Evolutionary conservation across 2,888 invertebrate species (phyloP).

Genomic region (Rapana venosa): DNA sequence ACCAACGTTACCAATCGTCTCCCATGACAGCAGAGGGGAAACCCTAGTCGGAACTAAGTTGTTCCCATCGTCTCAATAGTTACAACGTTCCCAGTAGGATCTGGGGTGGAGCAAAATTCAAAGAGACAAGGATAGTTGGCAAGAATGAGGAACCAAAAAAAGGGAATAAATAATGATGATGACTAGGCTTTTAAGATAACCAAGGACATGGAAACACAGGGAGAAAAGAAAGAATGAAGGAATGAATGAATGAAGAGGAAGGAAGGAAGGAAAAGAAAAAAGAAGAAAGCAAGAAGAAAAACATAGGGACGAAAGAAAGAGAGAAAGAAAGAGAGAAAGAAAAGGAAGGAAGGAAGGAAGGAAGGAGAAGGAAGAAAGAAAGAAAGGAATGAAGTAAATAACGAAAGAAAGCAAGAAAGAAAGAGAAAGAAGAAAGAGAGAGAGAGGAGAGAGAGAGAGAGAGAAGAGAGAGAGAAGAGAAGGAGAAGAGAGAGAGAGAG

Average conservation of each 20-base stretch:
- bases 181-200: too few species aligned
- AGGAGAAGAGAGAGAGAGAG: background rate
- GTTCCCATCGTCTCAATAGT: too few species aligned
- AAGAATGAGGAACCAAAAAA: too few species aligned
- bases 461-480: background rate
- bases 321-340: background rate
- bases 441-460: background rate
- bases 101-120: too few species aligned
- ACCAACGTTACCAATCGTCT: too few species aligned
- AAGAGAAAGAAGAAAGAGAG: background rate
- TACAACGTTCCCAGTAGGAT: too few species aligned
- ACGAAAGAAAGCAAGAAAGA: background rate
- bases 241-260: background rate
- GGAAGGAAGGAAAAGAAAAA: background rate
- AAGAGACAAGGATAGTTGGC: too few species aligned
- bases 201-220: too few species aligned
- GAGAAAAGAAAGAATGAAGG: too few species aligned
- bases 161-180: too few species aligned
- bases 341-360: background rate
- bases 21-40: too few species aligned
- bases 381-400: background rate
- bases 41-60: too few species aligned
- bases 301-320: background rate
- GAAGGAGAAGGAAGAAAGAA: background rate
- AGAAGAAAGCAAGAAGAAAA: background rate